Conservation (phyloP, 2,797 vertebrate genomes). For the Gallirallus australis region DNA sequence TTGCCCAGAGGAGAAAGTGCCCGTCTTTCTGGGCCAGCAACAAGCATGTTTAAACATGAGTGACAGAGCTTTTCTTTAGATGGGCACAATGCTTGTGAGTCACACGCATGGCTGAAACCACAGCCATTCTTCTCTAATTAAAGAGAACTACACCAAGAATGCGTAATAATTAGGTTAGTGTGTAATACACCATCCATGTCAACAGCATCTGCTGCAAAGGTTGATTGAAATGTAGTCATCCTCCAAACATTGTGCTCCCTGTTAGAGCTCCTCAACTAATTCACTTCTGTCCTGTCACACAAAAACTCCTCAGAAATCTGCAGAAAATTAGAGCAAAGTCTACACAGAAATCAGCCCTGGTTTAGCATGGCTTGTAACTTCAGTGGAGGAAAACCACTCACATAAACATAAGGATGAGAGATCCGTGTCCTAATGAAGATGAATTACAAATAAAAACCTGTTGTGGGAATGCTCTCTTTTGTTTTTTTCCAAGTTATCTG, state of each 20-base stretch:
- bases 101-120: conserved; percentile 10
- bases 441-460: not conserved
- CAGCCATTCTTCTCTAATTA: conserved; percentile 67
- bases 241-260: not conserved
- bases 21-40: not conserved
- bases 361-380: conserved; percentile 18
- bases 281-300: not conserved
- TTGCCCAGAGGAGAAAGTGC: not conserved
- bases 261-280: not conserved
- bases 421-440: not conserved
- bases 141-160: conserved; percentile 68
- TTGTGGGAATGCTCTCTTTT: not conserved
- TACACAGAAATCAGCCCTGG: conserved; percentile 11
- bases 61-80: not conserved
- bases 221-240: conserved; percentile 32
- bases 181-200: conserved; percentile 29
- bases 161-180: conserved; percentile 57
- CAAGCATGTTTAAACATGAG: not conserved
- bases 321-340: conserved; percentile 18
- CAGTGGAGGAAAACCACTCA: conserved; percentile 5
- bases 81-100: conserved; percentile 25
- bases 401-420: conserved; percentile 3
- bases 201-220: conserved; percentile 36
- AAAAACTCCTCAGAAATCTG: conserved; percentile 54
- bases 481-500: not conserved